These are phyloP conservation scores for Pogonus chalceus DNA, from an alignment of 1,140 invertebrate species.

Conservation along the genomic window DNA sequence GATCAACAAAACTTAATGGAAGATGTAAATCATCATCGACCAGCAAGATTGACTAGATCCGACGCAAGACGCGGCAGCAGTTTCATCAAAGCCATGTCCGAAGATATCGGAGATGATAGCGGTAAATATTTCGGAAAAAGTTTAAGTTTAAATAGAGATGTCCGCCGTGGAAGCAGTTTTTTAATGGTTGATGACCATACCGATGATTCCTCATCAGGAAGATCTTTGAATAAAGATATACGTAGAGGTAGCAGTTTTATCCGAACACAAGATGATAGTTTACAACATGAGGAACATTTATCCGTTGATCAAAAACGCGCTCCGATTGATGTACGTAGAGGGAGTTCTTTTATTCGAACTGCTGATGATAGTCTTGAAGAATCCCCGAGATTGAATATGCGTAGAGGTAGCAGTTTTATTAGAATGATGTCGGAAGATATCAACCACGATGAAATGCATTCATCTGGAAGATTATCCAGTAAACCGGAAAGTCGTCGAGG, in stretches of 20 bases:
- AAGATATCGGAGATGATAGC: not conserved
- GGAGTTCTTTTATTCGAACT: not conserved
- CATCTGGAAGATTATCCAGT: not conserved
- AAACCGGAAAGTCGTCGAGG: not conserved
- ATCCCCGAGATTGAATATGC: not conserved
- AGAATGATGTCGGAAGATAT: not conserved
- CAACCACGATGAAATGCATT: not conserved
- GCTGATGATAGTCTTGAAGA: constrained; percentile 1
- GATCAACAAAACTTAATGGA: too few species aligned
- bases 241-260: not conserved
- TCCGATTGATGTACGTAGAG: not conserved
- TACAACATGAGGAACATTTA: not conserved
- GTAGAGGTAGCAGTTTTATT: not conserved
- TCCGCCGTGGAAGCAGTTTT: too few species aligned
- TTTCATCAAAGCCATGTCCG: not conserved
- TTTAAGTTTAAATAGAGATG: too few species aligned
- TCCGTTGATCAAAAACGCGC: not conserved
- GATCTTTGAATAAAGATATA: not conserved
- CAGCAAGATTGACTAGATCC: not conserved
- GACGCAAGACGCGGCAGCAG: not conserved
- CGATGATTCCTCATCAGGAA: too few species aligned
- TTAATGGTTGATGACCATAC: too few species aligned
- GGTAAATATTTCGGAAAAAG: too few species aligned
- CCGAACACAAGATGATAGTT: not conserved
- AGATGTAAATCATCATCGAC: not conserved